A percentile compares a stretch with the other conserved stretches of the same genome.
Evolutionary conservation across 2,888 invertebrate species (phyloP).

Genomic region (Campopleginae sp.): DNA sequence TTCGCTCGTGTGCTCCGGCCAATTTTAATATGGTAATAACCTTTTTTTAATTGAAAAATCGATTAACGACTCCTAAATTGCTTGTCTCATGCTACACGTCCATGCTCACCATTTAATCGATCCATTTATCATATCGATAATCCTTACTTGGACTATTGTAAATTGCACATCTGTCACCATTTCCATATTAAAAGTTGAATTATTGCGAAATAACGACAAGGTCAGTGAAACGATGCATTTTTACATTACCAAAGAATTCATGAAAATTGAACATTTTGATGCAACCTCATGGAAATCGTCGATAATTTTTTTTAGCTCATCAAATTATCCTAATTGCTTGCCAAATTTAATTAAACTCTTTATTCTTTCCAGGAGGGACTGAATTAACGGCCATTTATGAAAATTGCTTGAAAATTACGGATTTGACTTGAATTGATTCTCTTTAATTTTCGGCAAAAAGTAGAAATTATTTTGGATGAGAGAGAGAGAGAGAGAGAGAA

Average conservation of each 20-base stretch:
- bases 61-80: conserved; percentile 17
- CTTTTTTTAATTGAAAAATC: not conserved
- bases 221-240: not conserved
- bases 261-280: not conserved
- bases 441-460: not conserved
- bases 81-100: not conserved
- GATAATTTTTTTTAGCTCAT: no score
- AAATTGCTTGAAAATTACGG: no score
- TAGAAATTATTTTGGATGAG: not conserved
- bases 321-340: no score
- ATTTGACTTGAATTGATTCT: no score
- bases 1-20: not conserved
- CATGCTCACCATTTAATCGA: not conserved
- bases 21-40: conserved; percentile 2
- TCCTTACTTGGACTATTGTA: not conserved
- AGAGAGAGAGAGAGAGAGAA: conserved; percentile 76
- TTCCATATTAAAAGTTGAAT: not conserved
- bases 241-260: not conserved
- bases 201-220: not conserved
- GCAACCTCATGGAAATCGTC: no score
- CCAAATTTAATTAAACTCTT: no score
- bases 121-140: conserved; percentile 1
- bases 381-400: no score
- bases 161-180: not conserved
- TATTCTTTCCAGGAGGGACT: no score